phyloP scores from a whole-genome alignment of 53 echinoderm and acorn worm genomes.

The Henricia sp. region DNA sequence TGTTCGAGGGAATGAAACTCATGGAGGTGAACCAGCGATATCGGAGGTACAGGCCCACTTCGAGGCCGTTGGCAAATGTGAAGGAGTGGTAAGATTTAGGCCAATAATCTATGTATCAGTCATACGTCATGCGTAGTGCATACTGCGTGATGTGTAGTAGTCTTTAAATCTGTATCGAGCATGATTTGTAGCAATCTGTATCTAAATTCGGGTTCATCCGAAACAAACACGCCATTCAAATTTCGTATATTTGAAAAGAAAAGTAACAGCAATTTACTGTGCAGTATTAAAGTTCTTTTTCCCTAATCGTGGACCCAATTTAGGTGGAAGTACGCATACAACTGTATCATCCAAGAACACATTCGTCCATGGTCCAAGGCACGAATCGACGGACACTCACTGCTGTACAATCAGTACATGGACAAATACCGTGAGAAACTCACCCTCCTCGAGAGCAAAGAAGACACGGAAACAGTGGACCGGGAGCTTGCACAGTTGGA shows the following conservation, averaged over 20 bases:
- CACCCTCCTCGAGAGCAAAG: slow-evolving; percentile 42
- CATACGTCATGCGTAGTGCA: too few relatives aligned
- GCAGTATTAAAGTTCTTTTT: slow-evolving; percentile 51
- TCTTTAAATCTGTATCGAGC: too few relatives aligned
- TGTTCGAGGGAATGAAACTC: slow-evolving; percentile 76
- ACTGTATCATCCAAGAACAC: slow-evolving; percentile 82
- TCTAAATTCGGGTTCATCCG: too few relatives aligned
- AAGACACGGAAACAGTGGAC: slow-evolving; percentile 42
- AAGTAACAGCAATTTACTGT: too few relatives aligned
- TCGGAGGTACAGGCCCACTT: slow-evolving; percentile 81
- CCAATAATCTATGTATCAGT: too few relatives aligned
- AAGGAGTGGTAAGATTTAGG: slow-evolving; percentile 95
- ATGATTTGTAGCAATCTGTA: too few relatives aligned
- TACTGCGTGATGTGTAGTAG: too few relatives aligned
- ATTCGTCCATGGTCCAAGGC: slow-evolving; percentile 84
- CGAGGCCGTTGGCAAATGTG: slow-evolving; percentile 66
- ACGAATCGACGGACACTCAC: slow-evolving; percentile 73
- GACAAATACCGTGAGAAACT: slow-evolving; percentile 83
- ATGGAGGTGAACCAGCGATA: slow-evolving; percentile 89
- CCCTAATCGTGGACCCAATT: slow-evolving; percentile 24
- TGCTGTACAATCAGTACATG: slow-evolving; percentile 68
- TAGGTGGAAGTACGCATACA: slow-evolving; percentile 96
- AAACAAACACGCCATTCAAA: too few relatives aligned
- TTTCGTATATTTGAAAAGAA: background rate
- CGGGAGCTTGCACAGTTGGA: slow-evolving; percentile 70